These are phyloP conservation scores for Macrotrachela quadricornifera DNA, from an alignment of 1,140 invertebrate species.

Conservation along the genomic window DNA sequence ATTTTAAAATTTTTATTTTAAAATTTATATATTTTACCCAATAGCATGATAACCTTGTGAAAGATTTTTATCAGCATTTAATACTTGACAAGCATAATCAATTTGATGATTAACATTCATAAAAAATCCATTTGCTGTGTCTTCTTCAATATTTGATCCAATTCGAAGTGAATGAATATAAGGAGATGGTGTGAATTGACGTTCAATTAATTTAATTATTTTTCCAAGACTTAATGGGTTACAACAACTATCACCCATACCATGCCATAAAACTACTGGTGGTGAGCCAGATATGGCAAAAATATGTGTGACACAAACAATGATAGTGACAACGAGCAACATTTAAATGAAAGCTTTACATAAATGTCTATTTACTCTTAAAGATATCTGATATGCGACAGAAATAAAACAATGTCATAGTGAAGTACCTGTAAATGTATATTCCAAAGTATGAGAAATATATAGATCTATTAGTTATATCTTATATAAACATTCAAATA, in stretches of 20 bases:
- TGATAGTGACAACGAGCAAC: no score
- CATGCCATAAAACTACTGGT: slow-evolving; percentile 9
- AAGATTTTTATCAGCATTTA: slow-evolving; percentile 49
- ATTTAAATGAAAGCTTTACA: no score
- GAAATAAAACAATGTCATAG: no score
- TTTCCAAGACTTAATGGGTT: slow-evolving; percentile 6
- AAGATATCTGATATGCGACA: no score
- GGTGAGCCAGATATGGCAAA: no score
- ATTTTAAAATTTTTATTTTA: no score
- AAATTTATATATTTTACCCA: slow-evolving; percentile 33
- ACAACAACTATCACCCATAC: slow-evolving; percentile 9
- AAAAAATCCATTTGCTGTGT: slow-evolving; percentile 53
- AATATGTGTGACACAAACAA: no score
- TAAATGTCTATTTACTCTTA: no score
- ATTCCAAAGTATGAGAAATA: no score
- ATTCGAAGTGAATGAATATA: slow-evolving; percentile 8
- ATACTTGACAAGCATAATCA: slow-evolving; percentile 47
- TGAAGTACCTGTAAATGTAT: no score
- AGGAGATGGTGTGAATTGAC: background rate
- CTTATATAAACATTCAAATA: no score
- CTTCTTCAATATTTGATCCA: slow-evolving; percentile 2
- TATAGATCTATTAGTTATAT: no score
- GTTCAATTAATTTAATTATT: background rate
- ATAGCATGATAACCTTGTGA: slow-evolving; percentile 72
- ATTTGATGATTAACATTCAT: slow-evolving; percentile 44